Evolutionary conservation across 2,888 invertebrate species (phyloP), one percentile per base, ranked within the genome.

Genomic region (Hartigia nigra): DNA sequence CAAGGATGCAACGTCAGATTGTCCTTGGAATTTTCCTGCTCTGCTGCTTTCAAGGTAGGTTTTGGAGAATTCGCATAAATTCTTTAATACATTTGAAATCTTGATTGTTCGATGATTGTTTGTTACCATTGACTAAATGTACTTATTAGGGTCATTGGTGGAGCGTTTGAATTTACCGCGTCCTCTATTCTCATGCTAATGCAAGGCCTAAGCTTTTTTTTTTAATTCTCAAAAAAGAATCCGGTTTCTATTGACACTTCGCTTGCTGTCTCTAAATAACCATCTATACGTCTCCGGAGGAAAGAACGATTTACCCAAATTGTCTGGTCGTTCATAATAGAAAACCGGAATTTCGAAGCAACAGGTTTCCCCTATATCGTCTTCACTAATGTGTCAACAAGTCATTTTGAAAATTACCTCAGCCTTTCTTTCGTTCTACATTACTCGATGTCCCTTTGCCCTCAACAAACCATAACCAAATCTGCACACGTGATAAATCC

Each of bases 21-120:
- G 82, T 86, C 78, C 82, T 87, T 78, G 89, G 88, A 82, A 85
- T 90, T 84, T 82, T 90, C 81, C 87, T 90, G 80, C 84, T 89
- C 82, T 89, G 87, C 86, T 90, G 88, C 81, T 82, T 90, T 80
- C 90, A 90, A 89, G 91, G 91, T 91, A 84, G n/a, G 39, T 76
- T 69, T 55, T 55, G 14, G 55, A 55, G 23, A 9, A 9, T 55
- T 55, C 23, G 14, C 55, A 5, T 55, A 14, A 2, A 55, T 5
- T 39, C 5, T 23, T 39, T 23, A 5, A 23, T 5, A 23, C 39
- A 14, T 23, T 55, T 55, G 9, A 1, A 9, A 9, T 23, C 23
- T 23, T 0, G 0, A 55, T 1, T 37, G 0, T 12, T 37, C 37
- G 12, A 3, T 37, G 37, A 12, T 37, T 37, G n/a, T 55, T 55